phyloP scores from a whole-genome alignment of 2,797 vertebrate genomes.

The Sciurus vulgaris region DNA sequence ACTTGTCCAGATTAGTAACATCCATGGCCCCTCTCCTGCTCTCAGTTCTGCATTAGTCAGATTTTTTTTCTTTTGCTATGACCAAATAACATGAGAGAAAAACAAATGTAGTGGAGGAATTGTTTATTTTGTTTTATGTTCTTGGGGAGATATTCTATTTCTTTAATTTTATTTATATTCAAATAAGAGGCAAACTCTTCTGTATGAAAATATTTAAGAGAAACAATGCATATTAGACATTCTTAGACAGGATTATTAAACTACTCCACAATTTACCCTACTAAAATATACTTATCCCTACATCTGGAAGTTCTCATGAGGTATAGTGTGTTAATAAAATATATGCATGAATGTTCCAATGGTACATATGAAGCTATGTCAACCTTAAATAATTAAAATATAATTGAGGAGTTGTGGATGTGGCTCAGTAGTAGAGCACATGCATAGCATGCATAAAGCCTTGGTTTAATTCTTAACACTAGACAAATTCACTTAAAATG shows the following conservation, averaged over 20 bases:
- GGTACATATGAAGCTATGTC: neutral
- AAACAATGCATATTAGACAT: slow-evolving; percentile 68
- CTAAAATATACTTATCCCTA: slow-evolving; percentile 58
- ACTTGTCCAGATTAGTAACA: no score
- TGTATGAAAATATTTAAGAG: slow-evolving; percentile 36
- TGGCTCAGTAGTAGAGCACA: neutral
- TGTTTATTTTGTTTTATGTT: no score
- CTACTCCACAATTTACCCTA: slow-evolving; percentile 51
- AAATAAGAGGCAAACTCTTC: neutral
- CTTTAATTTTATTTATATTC: slow-evolving; percentile 75
- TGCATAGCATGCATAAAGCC: neutral
- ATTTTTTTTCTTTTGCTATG: no score
- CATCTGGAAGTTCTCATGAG: slow-evolving; percentile 45
- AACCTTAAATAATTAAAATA: slow-evolving; percentile 63
- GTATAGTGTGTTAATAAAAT: slow-evolving; percentile 67
- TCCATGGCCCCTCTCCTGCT: no score
- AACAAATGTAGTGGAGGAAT: no score
- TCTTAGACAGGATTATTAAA: slow-evolving; percentile 71
- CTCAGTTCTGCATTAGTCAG: no score
- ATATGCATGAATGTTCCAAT: slow-evolving; percentile 47
- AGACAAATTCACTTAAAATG: no score
- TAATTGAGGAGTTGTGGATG: neutral
- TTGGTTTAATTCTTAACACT: neutral
- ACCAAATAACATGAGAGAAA: no score
- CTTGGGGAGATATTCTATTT: slow-evolving; percentile 54